phyloP scores from a whole-genome alignment of 1,140 invertebrate genomes.

The Eriocheir sinensis region DNA sequence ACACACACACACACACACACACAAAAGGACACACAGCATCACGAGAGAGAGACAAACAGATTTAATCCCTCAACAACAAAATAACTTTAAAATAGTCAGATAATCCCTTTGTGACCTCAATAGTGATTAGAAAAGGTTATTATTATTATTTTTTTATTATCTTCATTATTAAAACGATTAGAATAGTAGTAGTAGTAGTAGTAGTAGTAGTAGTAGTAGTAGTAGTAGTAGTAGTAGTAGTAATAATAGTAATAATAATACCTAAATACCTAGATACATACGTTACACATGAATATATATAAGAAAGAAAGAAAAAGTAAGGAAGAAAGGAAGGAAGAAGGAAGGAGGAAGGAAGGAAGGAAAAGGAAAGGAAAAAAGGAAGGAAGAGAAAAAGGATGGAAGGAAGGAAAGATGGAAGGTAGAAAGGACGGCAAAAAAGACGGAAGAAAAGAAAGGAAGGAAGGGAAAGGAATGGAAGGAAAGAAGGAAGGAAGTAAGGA shows the following conservation, averaged over 20 bases:
- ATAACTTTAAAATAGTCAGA: too few relatives aligned
- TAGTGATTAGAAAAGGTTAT: too few relatives aligned
- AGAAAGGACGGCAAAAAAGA: not conserved
- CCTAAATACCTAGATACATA: too few relatives aligned
- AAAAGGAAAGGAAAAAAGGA: too few relatives aligned
- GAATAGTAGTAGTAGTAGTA: constrained; percentile 26
- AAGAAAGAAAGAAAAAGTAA: not conserved
- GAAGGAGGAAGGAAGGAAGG: not conserved
- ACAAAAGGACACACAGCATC: too few relatives aligned
- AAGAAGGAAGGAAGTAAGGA: too few relatives aligned
- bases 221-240: constrained; percentile 10
- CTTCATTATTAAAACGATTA: too few relatives aligned
- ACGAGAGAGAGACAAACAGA: not conserved
- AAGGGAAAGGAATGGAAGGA: not conserved
- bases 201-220: constrained; percentile 24
- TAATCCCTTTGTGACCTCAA: too few relatives aligned
- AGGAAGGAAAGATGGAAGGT: not conserved
- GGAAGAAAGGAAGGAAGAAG: not conserved
- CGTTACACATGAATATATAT: too few relatives aligned
- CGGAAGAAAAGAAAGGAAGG: not conserved
- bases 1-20: too few relatives aligned
- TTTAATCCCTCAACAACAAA: too few relatives aligned
- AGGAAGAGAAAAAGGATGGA: not conserved
- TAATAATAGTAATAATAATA: not conserved
- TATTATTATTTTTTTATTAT: too few relatives aligned